Evolutionary conservation across 2,888 invertebrate genomes (phyloP), one percentile per base, ranked within the genome.

Genomic region (Nezara viridula): DNA sequence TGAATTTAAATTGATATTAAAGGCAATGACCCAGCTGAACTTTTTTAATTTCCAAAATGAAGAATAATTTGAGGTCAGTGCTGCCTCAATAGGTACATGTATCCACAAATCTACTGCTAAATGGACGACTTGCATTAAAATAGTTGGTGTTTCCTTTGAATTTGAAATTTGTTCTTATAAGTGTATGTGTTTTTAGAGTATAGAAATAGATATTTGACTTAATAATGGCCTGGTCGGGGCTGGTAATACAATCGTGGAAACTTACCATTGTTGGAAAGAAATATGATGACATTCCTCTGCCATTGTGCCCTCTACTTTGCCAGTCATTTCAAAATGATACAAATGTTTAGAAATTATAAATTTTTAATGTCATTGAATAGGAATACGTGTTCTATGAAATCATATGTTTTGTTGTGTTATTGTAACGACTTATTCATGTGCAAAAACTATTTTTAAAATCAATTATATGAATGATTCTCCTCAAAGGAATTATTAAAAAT

Each of bases 11-110:
- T 77, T 77, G 21, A 77, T 44, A 77, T 77, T 77, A 40, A 24
- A 77, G 40, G 77, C 77, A 77, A 77, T 77, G 77, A 77, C 77
- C 77, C 77, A 77, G 77, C 77, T 77, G 77, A 77, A 77, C 7
- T 60, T 27, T 77, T 77, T 40, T 44, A 40, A 77, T 77, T 40
- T 21, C 3, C 40, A 77, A 40, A 77, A 77, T 40, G 77, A 77
- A 44, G 77, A 77, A 77, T 40, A 40, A 77, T 40, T 77, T 2
- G 21, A 40, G 24, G 7, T 77, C 77, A 77, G 77, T 77, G 77
- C 77, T 77, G 37, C 77, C 77, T 77, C 19, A 40, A 77, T 77
- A 77, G 5, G 16, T 40, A 40, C 37, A 40, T 12, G 24, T 21
- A 77, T 40, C 77, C 77, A 40, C 24, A 9, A 32, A 5, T 44